phyloP scores from a whole-genome alignment of 37 sponge, comb jelly and placozoan genomes.

The Lycopodina hypogea region DNA sequence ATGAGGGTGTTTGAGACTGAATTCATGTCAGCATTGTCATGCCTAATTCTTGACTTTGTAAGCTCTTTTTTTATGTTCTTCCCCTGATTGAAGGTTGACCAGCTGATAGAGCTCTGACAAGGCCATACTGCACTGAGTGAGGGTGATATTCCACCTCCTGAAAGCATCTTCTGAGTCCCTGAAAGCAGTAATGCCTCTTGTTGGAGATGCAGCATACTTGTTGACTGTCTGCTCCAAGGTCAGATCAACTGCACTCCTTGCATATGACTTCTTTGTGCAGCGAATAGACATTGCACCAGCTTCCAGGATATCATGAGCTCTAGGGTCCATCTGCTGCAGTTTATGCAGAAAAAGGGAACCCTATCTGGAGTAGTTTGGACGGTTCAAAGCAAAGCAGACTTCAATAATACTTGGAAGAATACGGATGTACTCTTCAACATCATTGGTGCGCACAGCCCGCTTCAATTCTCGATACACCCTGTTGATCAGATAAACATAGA shows the following conservation, averaged over 20 bases:
- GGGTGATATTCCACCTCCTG: background rate
- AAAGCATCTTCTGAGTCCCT: background rate
- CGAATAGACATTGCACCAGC: slow-evolving; percentile 2
- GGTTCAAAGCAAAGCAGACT: slow-evolving; percentile 10
- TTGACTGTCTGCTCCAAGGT: slow-evolving; percentile 4
- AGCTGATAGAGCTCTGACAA: background rate
- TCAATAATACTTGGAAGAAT: background rate
- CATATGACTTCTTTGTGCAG: slow-evolving; percentile 3
- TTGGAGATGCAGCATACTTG: background rate
- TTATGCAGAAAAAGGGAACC: background rate
- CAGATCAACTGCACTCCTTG: background rate
- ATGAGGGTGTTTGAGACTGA: background rate
- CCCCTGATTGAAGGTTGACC: background rate
- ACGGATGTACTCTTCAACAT: background rate
- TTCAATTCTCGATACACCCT: background rate
- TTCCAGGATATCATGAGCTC: background rate
- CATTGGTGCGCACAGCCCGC: slow-evolving; percentile 7
- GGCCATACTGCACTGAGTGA: background rate
- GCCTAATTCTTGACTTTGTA: background rate
- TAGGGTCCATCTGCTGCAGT: no score
- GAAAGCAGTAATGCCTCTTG: background rate
- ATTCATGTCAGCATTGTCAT: slow-evolving; percentile 11
- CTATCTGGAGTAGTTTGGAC: background rate
- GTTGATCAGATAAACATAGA: background rate
- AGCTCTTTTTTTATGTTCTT: background rate